Percentiles rank a stretch among this genome's conserved stretches.
Conservation (phyloP, 2,888 invertebrate genomes). For the Monochamus alternatus region DNA sequence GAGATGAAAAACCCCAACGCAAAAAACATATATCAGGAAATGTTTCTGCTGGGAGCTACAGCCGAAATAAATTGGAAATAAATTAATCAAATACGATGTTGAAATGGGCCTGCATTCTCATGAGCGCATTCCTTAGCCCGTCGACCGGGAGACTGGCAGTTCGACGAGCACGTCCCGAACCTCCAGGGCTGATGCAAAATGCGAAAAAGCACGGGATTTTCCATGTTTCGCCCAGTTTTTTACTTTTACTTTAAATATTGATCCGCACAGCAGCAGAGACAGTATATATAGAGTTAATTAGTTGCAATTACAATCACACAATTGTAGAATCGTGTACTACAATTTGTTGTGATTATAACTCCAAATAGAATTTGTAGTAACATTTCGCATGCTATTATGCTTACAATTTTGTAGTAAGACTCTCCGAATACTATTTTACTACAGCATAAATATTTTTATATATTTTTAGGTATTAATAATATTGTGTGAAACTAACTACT, state of each 20-base stretch:
- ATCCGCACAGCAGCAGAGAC: too few relatives aligned
- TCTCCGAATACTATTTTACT: too few relatives aligned
- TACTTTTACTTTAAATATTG: background rate
- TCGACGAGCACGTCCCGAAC: conserved; percentile 7
- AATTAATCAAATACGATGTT: conserved; percentile 29
- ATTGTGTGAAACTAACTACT: too few relatives aligned
- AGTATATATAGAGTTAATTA: too few relatives aligned
- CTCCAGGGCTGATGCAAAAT: conserved; percentile 7
- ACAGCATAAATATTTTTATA: too few relatives aligned
- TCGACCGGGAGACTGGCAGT: conserved; percentile 16
- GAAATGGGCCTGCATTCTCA: conserved; percentile 24
- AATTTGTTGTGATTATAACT: too few relatives aligned
- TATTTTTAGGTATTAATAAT: too few relatives aligned
- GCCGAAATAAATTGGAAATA: conserved; percentile 29
- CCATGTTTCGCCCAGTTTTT: background rate
- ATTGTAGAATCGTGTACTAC: too few relatives aligned
- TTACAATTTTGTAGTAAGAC: too few relatives aligned
- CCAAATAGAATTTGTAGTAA: too few relatives aligned
- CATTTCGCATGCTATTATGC: too few relatives aligned
- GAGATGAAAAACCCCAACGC: background rate
- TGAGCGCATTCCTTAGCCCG: conserved; percentile 9
- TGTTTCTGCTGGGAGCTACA: conserved; percentile 7
- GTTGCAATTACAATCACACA: too few relatives aligned
- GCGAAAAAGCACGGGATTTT: background rate
- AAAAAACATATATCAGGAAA: conserved; percentile 11